These are phyloP conservation scores for Chondrilla cf. caribensis DNA, from an alignment of 37 sponge, comb jelly and placozoan genomes.

Conservation along the genomic window DNA sequence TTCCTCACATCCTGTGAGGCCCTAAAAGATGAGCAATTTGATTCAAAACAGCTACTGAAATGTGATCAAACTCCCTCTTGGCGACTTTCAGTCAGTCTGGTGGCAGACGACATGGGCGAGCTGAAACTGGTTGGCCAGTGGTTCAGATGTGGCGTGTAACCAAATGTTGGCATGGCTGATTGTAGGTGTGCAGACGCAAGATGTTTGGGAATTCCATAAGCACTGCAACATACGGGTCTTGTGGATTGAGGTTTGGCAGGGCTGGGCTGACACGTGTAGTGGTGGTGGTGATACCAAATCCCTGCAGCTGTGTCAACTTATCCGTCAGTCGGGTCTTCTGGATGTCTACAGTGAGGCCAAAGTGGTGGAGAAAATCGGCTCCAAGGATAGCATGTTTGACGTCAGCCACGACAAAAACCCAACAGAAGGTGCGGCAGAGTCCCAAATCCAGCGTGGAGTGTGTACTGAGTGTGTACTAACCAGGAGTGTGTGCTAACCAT, in stretches of 20 bases:
- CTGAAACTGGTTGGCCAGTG: constrained; percentile 57
- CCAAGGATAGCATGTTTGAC: constrained; percentile 59
- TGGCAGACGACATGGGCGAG: constrained; percentile 57
- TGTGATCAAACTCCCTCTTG: constrained; percentile 62
- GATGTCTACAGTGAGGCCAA: constrained; percentile 60
- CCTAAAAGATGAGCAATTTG: too few species aligned
- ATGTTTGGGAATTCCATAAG: constrained; percentile 54
- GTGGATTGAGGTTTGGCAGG: constrained; percentile 21
- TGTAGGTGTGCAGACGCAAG: constrained; percentile 15
- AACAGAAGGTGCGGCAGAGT: constrained; percentile 41
- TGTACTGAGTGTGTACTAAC: too few species aligned
- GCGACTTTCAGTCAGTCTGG: constrained; percentile 50
- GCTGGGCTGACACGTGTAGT: constrained; percentile 27
- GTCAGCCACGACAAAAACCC: constrained; percentile 77
- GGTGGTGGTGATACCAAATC: constrained; percentile 27
- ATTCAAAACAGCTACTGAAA: too few species aligned
- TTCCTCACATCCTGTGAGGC: too few species aligned
- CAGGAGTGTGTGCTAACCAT: too few species aligned
- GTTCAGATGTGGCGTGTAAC: constrained; percentile 58
- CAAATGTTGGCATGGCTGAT: constrained; percentile 52
- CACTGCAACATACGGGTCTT: constrained; percentile 32
- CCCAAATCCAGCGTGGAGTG: too few species aligned
- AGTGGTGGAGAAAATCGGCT: constrained; percentile 59
- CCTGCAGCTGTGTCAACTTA: constrained; percentile 20
- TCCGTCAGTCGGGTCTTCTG: constrained; percentile 28